Evolutionary conservation across 1,140 invertebrate species (phyloP).

Genomic region (Globodera ellingtonae): DNA sequence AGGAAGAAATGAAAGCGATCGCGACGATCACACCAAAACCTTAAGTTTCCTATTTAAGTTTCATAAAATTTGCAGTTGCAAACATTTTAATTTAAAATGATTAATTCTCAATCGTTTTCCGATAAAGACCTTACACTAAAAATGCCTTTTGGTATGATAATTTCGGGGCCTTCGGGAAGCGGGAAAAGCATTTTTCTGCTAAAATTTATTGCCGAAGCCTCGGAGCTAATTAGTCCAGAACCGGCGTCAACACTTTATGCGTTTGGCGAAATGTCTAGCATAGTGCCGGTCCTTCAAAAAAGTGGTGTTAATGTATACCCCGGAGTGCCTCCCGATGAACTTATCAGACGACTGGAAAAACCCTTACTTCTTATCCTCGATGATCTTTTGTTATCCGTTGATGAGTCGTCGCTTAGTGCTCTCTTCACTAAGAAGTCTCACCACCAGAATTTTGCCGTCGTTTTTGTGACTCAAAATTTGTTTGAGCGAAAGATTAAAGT

Average conservation of each 20-base stretch:
- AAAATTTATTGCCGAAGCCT: constrained; percentile 7
- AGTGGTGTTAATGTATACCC: not conserved
- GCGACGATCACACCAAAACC: not conserved
- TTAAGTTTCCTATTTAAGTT: not conserved
- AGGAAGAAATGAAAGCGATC: not conserved
- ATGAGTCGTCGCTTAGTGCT: constrained; percentile 18
- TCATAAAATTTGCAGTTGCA: too few species aligned
- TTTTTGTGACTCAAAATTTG: constrained; percentile 38
- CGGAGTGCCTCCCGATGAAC: constrained; percentile 19
- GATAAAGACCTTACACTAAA: constrained; percentile 22
- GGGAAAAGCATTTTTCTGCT: constrained; percentile 15
- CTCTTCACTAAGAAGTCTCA: constrained; percentile 36
- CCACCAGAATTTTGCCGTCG: constrained; percentile 23
- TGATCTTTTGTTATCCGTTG: constrained; percentile 9
- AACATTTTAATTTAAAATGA: not conserved
- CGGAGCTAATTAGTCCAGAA: constrained; percentile 8
- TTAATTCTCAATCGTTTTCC: not conserved
- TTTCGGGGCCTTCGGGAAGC: constrained; percentile 9
- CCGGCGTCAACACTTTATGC: constrained; percentile 16
- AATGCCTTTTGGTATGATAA: constrained; percentile 28
- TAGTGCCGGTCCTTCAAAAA: constrained; percentile 13
- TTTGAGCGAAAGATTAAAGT: constrained; percentile 31
- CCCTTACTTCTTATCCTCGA: constrained; percentile 27
- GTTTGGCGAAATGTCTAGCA: constrained; percentile 29
- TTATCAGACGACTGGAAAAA: constrained; percentile 1